Percentiles rank a stretch among this genome's conserved stretches.
These are phyloP conservation scores for Enteromius unitaeniatus DNA, from an alignment of 2,797 vertebrate genomes.

Conservation along the genomic window DNA sequence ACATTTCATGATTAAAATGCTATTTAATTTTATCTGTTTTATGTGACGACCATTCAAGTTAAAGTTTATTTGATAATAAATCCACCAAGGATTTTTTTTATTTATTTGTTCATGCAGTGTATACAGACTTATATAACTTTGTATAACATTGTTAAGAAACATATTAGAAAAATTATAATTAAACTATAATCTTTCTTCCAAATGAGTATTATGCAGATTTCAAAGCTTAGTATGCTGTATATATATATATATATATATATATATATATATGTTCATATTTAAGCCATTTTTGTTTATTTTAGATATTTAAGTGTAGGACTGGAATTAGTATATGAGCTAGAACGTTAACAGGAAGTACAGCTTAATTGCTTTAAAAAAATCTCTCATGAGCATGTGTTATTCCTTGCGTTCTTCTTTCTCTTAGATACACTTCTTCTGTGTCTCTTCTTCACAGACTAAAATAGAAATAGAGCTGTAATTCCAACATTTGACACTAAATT, in stretches of 20 bases:
- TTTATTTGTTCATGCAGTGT: conserved; percentile 30
- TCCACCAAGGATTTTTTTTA: conserved; percentile 1
- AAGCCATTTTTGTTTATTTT: background rate
- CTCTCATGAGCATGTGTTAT: conserved; percentile 41
- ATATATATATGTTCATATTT: background rate
- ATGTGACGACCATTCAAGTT: conserved; percentile 6
- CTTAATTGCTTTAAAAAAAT: background rate
- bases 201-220: conserved; percentile 11
- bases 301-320: background rate
- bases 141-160: conserved; percentile 24
- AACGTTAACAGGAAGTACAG: background rate
- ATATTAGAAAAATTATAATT: conserved; percentile 5
- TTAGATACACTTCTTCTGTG: conserved; percentile 42
- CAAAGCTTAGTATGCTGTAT: conserved; percentile 17
- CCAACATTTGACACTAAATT: background rate
- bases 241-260: background rate
- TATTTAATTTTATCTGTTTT: background rate
- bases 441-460: conserved; percentile 46
- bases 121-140: conserved; percentile 34
- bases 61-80: conserved; percentile 30
- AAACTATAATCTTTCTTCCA: background rate
- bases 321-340: background rate
- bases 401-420: conserved; percentile 52
- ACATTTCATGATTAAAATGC: background rate
- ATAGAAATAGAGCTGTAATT: conserved; percentile 15